phyloP scores from a whole-genome alignment of 2,797 vertebrate species.

The Gambusia yucatana region DNA sequence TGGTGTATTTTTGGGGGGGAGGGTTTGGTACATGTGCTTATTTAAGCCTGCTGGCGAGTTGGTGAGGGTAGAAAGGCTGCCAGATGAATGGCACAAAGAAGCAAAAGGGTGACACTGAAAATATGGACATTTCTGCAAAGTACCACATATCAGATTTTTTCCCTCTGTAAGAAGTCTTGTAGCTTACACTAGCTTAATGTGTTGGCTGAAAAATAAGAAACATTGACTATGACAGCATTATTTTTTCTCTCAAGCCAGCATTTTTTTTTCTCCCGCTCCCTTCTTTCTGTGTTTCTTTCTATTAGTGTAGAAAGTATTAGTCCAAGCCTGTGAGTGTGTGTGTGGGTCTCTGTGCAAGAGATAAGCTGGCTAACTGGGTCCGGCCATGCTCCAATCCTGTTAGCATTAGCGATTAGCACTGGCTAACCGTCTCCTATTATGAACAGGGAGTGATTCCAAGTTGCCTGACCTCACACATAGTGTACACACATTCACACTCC shows the following conservation, averaged over 20 bases:
- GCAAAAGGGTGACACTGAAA: conserved; percentile 29
- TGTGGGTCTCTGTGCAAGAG: conserved; percentile 36
- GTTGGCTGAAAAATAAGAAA: conserved; percentile 64
- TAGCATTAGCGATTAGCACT: conserved; percentile 77
- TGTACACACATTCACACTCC: conserved; percentile 37
- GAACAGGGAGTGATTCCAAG: conserved; percentile 60
- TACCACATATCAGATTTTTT: conserved; percentile 47
- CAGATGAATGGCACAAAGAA: conserved; percentile 30
- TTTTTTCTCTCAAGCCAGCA: conserved; percentile 71
- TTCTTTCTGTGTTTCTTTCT: conserved; percentile 41
- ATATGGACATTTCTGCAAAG: conserved; percentile 61
- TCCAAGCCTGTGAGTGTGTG: conserved; percentile 12
- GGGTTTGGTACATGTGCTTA: conserved; percentile 1
- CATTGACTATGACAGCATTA: conserved; percentile 68
- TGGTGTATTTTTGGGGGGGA: too few species aligned
- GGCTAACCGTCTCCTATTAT: conserved; percentile 73
- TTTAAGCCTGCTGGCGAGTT: background rate
- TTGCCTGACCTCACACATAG: conserved; percentile 64
- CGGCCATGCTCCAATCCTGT: conserved; percentile 75
- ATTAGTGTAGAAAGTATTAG: conserved; percentile 49
- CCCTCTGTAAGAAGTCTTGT: conserved; percentile 51
- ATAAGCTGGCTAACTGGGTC: conserved; percentile 72
- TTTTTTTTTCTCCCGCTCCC: conserved; percentile 37
- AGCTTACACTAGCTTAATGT: conserved; percentile 68
- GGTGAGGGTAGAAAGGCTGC: conserved; percentile 9